These are phyloP conservation scores for Perognathus longimembris DNA, from an alignment of 2,113 vertebrate genomes.

Conservation along the genomic window DNA sequence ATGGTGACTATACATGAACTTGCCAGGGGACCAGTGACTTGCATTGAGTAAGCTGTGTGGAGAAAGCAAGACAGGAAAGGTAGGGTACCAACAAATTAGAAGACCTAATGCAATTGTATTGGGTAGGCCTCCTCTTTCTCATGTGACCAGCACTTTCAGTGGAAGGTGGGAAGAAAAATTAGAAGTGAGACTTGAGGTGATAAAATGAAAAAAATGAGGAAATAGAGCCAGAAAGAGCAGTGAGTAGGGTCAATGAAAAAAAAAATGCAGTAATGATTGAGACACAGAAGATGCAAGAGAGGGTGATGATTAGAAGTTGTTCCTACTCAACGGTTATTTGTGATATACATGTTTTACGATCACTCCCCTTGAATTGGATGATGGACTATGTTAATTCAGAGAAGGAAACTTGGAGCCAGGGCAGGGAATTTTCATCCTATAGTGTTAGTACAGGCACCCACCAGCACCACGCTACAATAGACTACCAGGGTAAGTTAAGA, in stretches of 20 bases:
- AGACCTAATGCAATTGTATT: background rate
- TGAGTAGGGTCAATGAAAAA: background rate
- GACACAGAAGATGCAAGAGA: background rate
- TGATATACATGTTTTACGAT: background rate
- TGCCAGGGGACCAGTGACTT: background rate
- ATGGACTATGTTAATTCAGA: background rate
- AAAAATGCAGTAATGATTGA: background rate
- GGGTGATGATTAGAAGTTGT: background rate
- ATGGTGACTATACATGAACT: background rate
- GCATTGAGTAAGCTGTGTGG: background rate
- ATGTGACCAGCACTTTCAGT: background rate
- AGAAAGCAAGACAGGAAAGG: background rate
- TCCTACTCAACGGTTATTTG: background rate
- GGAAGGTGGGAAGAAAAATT: background rate
- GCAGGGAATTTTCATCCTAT: background rate
- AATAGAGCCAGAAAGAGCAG: background rate
- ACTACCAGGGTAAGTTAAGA: background rate
- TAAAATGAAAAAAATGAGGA: background rate
- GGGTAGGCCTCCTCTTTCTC: background rate
- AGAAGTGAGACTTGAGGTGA: background rate
- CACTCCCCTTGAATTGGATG: background rate
- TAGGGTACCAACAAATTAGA: too few species aligned
- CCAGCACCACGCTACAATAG: background rate
- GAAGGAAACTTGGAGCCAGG: background rate
- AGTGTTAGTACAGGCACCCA: too few species aligned